Evolutionary conservation across 2,797 vertebrate genomes (phyloP).

Genomic region (Gymnothorax javanicus): DNA sequence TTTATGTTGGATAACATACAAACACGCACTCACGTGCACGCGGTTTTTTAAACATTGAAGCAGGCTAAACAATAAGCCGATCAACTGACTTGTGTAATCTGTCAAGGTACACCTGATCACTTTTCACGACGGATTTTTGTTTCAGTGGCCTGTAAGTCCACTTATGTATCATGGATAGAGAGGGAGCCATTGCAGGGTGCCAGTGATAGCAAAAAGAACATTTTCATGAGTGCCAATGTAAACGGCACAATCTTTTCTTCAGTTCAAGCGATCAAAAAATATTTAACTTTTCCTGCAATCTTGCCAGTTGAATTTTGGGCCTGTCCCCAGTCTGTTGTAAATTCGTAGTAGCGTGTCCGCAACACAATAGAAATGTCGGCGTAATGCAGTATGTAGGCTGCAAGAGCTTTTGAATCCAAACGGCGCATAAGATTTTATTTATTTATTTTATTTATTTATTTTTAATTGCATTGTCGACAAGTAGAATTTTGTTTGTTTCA

Average conservation of each 20-base stretch:
- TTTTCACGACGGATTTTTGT: neutral
- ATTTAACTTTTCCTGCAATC: neutral
- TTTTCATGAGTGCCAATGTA: neutral
- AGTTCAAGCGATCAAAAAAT: neutral
- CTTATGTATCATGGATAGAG: constrained; percentile 12
- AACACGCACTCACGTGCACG: neutral
- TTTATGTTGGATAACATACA: neutral
- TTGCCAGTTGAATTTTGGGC: neutral
- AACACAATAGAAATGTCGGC: neutral
- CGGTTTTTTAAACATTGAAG: neutral
- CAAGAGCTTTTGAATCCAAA: neutral
- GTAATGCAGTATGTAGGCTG: neutral
- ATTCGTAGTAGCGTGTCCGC: neutral
- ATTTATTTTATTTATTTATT: neutral
- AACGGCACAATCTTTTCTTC: neutral
- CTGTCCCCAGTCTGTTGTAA: neutral
- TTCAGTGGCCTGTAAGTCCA: neutral
- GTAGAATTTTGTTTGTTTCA: no score
- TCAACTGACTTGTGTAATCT: neutral
- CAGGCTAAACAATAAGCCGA: neutral
- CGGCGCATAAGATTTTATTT: neutral
- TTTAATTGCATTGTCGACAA: neutral
- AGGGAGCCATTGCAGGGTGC: neutral
- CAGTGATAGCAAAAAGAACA: neutral
- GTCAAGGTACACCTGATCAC: neutral